Percentiles rank a stretch among this genome's conserved stretches.
These are phyloP conservation scores for Mizuhopecten yessoensis DNA, from an alignment of 1,140 invertebrate species.

Conservation along the genomic window DNA sequence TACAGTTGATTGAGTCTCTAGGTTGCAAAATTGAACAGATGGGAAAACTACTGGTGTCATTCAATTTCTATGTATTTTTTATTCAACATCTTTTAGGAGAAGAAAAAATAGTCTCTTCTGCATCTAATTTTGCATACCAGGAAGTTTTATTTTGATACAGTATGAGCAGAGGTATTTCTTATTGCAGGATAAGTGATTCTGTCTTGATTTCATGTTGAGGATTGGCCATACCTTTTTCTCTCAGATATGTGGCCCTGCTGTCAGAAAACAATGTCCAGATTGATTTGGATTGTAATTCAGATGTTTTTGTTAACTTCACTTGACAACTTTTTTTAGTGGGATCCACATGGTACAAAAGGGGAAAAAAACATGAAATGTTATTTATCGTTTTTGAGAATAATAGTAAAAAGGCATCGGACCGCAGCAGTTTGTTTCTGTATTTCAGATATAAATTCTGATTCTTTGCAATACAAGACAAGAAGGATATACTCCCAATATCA, in stretches of 20 bases:
- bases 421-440: not conserved
- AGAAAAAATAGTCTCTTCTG: not conserved
- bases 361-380: not conserved
- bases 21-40: not conserved
- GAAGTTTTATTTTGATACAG: not conserved
- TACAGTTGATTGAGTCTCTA: no score
- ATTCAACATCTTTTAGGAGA: not conserved
- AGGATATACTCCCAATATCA: no score
- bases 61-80: not conserved
- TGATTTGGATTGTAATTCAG: not conserved
- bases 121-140: not conserved
- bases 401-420: not conserved
- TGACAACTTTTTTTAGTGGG: not conserved
- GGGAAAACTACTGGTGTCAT: not conserved
- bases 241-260: not conserved
- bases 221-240: no score
- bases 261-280: not conserved
- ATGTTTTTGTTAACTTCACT: not conserved
- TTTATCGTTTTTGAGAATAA: not conserved
- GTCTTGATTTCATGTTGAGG: not conserved
- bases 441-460: not conserved
- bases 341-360: not conserved
- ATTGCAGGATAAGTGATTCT: not conserved
- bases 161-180: not conserved
- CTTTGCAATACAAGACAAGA: not conserved